Conservation (phyloP, 2,113 vertebrate species). For the Collichthys lucidus region DNA sequence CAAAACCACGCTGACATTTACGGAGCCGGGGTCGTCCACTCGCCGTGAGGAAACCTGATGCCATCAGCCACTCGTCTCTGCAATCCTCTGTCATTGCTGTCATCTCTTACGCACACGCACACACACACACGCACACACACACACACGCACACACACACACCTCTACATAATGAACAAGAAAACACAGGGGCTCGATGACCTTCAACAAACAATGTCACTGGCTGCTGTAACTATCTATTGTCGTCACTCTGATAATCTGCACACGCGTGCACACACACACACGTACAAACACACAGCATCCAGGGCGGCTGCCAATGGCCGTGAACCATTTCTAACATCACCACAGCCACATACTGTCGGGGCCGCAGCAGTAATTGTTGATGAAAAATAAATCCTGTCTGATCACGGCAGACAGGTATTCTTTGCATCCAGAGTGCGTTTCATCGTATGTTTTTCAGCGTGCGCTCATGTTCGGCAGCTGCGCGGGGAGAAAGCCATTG, state of each 20-base stretch:
- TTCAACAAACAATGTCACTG: conserved; percentile 58
- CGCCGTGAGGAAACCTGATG: conserved; percentile 71
- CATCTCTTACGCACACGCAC: conserved; percentile 13
- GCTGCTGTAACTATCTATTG: conserved; percentile 56
- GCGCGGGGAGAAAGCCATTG: neutral
- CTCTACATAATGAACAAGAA: conserved; percentile 40
- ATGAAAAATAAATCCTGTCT: conserved; percentile 45
- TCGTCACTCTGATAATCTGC: conserved; percentile 52
- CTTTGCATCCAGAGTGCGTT: neutral
- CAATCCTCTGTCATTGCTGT: conserved; percentile 60
- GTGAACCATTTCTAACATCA: conserved; percentile 23
- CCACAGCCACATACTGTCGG: neutral
- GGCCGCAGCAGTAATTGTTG: conserved; percentile 30
- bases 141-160: conserved; percentile 19
- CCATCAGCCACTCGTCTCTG: conserved; percentile 57
- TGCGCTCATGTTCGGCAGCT: neutral
- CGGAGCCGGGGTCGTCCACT: conserved; percentile 35
- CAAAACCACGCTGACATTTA: conserved; percentile 83
- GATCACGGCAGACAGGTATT: conserved; percentile 2
- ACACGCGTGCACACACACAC: neutral
- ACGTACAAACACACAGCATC: conserved; percentile 19
- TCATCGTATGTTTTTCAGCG: conserved; percentile 34
- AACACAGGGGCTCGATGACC: conserved; percentile 57
- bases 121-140: conserved; percentile 25
- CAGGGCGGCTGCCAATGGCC: conserved; percentile 22